Conservation (phyloP, 2,113 vertebrate species). For the Bagarius yarrelli region DNA sequence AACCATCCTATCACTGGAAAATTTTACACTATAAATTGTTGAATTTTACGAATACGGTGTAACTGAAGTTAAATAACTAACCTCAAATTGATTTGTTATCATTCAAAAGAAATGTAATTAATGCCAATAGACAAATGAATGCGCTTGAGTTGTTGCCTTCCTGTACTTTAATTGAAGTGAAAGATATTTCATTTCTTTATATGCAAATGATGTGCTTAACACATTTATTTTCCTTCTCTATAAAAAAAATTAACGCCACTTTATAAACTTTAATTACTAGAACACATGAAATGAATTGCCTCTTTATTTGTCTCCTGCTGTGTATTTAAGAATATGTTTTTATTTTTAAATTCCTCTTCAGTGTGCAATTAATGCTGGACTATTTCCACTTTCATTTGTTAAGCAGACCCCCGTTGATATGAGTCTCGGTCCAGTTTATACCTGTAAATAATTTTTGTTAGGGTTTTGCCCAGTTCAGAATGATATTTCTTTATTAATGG, state of each 20-base stretch:
- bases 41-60: neutral
- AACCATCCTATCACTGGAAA: too few relatives aligned
- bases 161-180: too few relatives aligned
- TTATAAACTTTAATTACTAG: neutral
- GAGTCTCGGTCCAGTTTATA: neutral
- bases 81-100: neutral
- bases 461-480: neutral
- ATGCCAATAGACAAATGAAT: too few relatives aligned
- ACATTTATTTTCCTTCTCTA: too few relatives aligned
- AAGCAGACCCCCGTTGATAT: neutral
- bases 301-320: neutral
- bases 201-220: neutral
- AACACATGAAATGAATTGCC: neutral
- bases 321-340: neutral
- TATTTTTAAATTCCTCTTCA: neutral
- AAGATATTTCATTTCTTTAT: neutral
- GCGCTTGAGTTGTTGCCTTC: too few relatives aligned
- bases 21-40: too few relatives aligned
- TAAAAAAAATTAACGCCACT: neutral
- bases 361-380: neutral
- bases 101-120: neutral
- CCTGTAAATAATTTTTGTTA: neutral
- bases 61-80: neutral
- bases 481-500: neutral
- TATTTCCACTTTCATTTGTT: slow-evolving; percentile 10